Evolutionary conservation across 2,888 invertebrate genomes (phyloP), one percentile per base, ranked within the genome.

Genomic region (Leucophenga maculata): DNA sequence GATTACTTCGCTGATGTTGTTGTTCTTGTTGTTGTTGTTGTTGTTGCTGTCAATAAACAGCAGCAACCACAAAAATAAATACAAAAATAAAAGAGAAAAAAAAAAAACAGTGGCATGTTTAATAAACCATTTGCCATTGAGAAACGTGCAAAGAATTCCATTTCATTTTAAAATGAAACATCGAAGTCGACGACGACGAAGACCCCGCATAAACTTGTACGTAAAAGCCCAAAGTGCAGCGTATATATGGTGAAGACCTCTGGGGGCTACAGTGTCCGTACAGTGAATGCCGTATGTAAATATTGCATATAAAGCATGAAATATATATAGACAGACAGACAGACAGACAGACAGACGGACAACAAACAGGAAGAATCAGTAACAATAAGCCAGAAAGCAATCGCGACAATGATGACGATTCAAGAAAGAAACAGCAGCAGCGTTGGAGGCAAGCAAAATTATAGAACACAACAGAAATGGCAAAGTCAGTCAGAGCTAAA

Each of bases 121-220:
- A 52, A 65, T 50, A 65, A 48, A 65, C 50, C 48, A 65, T 32
- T 52, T 68, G 74, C 73, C 73, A 74, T 73, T 75, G 70, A 70
- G 68, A 72, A 79, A 77, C 80, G 80, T 83, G 80, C 76, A 67
- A 72, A 75, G 83, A 83, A 82, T 83, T 83, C 76, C 72, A 83
- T 82, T 83, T 77, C 67, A 55, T 55, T 78, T 72, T 65, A 70
- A 55, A 65, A 68, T 50, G 48, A 32, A 67, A 18, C 32, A 67
- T n/a, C 9, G 59, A 69, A 16, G 52, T 68, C 14, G 48, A 48
- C 65, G 65, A 57, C n/a, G 67, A 67, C 31, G 46, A 46, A 44
- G 39, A 69, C 62, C 54, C 22, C 16, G 31, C 64, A 65, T 64
- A 39, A n/a, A n/a, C n/a, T n/a, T n/a, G n/a, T 39, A 9, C 8